These are phyloP conservation scores for Dinomys branickii DNA, from an alignment of 2,113 vertebrate genomes.

Conservation along the genomic window DNA sequence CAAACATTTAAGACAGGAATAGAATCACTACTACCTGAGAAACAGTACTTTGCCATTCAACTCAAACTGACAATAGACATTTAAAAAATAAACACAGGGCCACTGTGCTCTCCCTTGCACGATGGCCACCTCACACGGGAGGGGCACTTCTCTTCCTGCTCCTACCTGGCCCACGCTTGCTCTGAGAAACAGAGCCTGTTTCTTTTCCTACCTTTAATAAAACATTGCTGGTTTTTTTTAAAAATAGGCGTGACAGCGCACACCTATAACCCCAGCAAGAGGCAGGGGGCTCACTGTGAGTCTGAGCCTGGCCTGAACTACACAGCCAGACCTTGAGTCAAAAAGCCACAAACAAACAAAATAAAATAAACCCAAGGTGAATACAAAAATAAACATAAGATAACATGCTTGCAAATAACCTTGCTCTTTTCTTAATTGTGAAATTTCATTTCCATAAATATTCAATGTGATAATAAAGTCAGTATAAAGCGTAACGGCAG, in stretches of 20 bases:
- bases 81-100: not conserved
- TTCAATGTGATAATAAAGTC: not conserved
- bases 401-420: not conserved
- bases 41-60: not conserved
- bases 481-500: not conserved
- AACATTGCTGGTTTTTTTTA: not conserved
- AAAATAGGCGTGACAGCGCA: too few relatives aligned
- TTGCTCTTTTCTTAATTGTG: not conserved
- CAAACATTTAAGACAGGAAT: not conserved
- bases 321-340: not conserved
- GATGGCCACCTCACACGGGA: not conserved
- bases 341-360: not conserved
- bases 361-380: not conserved
- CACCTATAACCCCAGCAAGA: not conserved
- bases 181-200: not conserved
- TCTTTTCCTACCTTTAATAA: not conserved
- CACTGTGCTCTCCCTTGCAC: not conserved
- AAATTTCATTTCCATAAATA: not conserved
- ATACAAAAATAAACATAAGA: not conserved
- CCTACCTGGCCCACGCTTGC: not conserved
- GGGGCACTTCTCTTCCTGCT: not conserved
- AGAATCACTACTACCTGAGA: not conserved
- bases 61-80: not conserved
- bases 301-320: not conserved
- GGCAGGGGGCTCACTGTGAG: not conserved